These are phyloP conservation scores for Dipodomys spectabilis DNA, from an alignment of 2,113 vertebrate genomes.

Conservation along the genomic window DNA sequence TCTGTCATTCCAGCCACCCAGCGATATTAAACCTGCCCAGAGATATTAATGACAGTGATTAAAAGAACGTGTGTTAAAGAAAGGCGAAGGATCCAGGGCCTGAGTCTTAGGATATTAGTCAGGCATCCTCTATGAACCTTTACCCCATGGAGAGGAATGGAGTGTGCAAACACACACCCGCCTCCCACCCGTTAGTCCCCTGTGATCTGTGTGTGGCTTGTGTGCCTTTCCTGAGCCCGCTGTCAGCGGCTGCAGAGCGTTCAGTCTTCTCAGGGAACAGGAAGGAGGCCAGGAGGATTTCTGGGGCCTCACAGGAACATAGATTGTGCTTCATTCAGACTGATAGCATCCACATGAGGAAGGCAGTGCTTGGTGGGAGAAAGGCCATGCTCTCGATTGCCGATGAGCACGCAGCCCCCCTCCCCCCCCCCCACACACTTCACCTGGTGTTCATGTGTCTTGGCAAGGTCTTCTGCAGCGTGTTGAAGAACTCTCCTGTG, in stretches of 20 bases:
- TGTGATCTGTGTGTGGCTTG: background rate
- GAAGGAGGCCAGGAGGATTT: constrained; percentile 49
- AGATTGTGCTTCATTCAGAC: constrained; percentile 44
- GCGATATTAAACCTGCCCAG: background rate
- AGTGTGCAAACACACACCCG: accelerated
- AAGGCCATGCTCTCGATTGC: background rate
- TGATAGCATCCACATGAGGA: constrained; percentile 17
- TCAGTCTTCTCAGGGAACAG: background rate
- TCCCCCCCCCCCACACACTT: no score
- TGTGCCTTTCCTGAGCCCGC: background rate
- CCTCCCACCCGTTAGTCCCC: background rate
- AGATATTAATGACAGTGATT: background rate
- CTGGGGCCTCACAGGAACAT: constrained; percentile 46
- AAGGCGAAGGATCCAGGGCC: background rate
- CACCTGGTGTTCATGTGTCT: no score
- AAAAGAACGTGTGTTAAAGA: background rate
- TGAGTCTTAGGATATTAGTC: background rate
- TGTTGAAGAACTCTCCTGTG: accelerated
- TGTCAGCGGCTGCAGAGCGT: background rate
- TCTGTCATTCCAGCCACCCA: background rate
- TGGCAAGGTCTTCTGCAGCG: background rate
- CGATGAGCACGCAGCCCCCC: background rate
- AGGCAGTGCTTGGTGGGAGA: constrained; percentile 18
- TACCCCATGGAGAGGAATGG: accelerated
- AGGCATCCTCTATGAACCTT: accelerated